Percentiles rank a stretch among this genome's conserved stretches.
Conservation (phyloP, 2,797 vertebrate genomes). For the Aplochiton taeniatus region DNA sequence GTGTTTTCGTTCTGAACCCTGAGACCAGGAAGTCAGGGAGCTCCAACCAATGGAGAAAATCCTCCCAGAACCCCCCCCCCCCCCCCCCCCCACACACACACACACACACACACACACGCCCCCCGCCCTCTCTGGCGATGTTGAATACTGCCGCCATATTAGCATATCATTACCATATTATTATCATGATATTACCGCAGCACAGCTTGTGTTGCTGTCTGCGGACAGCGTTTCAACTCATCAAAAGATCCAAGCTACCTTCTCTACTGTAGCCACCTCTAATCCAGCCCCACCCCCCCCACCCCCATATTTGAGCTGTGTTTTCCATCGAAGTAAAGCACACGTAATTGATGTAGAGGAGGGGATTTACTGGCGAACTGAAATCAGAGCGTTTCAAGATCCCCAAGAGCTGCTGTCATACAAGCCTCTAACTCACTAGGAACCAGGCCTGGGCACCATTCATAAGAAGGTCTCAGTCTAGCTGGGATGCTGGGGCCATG, state of each 20-base stretch:
- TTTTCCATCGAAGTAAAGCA: constrained; percentile 69
- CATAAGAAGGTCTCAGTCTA: constrained; percentile 20
- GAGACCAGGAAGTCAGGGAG: constrained; percentile 71
- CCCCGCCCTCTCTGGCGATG: constrained; percentile 71
- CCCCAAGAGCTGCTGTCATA: constrained; percentile 51
- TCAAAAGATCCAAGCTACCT: constrained; percentile 64
- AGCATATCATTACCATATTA: constrained; percentile 78
- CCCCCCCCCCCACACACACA: too few relatives aligned
- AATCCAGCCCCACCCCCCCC: too few relatives aligned
- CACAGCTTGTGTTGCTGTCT: constrained; percentile 72
- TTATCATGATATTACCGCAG: constrained; percentile 75
- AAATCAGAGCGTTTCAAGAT: constrained; percentile 65
- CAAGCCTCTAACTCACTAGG: constrained; percentile 53
- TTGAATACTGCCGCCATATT: constrained; percentile 76
- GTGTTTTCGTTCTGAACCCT: constrained; percentile 62
- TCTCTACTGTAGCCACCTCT: neutral
- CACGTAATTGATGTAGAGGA: constrained; percentile 73
- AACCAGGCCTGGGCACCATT: constrained; percentile 37
- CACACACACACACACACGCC: too few relatives aligned
- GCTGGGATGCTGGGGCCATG: constrained; percentile 51
- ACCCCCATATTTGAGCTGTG: constrained; percentile 53
- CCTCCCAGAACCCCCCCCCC: constrained; percentile 67
- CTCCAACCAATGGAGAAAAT: constrained; percentile 76
- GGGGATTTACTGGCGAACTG: constrained; percentile 70
- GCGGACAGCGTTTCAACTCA: constrained; percentile 71